Evolutionary conservation across 2,888 invertebrate species (phyloP).

Genomic region (Galeruca laticollis): DNA sequence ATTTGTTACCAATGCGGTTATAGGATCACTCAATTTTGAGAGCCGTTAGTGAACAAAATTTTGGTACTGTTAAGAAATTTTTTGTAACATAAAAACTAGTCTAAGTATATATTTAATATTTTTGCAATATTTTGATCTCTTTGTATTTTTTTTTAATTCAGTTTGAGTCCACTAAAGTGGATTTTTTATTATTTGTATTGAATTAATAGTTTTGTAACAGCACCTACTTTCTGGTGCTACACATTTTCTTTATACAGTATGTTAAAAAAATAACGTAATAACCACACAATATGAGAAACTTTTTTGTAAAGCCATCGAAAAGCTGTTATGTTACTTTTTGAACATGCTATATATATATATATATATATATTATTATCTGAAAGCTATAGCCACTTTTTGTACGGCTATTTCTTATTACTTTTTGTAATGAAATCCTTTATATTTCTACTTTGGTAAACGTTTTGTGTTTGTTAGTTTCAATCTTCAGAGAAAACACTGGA

Average conservation of each 20-base stretch:
- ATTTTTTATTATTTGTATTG: slow-evolving; percentile 5
- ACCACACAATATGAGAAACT: too few species aligned
- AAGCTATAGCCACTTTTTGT: not conserved
- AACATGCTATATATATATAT: too few species aligned
- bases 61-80: not conserved
- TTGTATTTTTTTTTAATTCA: not conserved
- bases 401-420: not conserved
- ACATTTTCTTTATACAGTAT: not conserved
- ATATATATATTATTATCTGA: not conserved
- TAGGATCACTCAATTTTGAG: not conserved
- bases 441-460: not conserved
- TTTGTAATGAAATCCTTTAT: not conserved
- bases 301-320: too few species aligned
- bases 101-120: slow-evolving; percentile 12
- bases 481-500: not conserved
- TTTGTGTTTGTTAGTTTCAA: not conserved
- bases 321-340: too few species aligned
- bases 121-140: slow-evolving; percentile 27
- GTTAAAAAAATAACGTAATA: too few species aligned
- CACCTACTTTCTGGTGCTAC: not conserved
- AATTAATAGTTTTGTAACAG: not conserved
- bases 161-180: slow-evolving; percentile 4
- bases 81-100: not conserved
- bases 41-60: not conserved
- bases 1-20: not conserved